Evolutionary conservation across 2,888 invertebrate genomes (phyloP).

Genomic region (Alviniconcha strummeri): DNA sequence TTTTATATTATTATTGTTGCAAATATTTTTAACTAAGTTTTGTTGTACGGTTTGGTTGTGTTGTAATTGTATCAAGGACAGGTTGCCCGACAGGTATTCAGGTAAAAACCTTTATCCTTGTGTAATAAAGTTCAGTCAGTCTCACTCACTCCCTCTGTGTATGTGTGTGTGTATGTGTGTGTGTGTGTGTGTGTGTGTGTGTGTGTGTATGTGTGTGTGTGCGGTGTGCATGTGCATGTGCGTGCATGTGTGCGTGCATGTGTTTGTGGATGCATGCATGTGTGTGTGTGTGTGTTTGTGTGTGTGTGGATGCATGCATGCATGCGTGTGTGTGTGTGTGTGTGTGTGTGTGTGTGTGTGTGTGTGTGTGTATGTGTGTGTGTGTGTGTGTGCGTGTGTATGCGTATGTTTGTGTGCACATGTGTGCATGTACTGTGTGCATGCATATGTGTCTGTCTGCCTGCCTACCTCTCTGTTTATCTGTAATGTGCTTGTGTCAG

Average conservation of each 20-base stretch:
- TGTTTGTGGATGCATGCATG: background rate
- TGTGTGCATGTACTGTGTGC: background rate
- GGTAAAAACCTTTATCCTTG: too few species aligned
- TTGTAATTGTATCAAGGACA: too few species aligned
- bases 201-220: background rate
- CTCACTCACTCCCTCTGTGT: too few species aligned
- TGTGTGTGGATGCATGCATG: background rate
- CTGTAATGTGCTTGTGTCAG: too few species aligned
- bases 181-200: background rate
- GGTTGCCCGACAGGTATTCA: too few species aligned
- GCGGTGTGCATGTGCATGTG: background rate
- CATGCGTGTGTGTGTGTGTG: background rate
- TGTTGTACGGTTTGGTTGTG: too few species aligned
- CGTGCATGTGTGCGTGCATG: background rate
- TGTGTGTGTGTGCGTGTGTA: background rate
- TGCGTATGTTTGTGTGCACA: background rate
- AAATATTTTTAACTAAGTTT: too few species aligned
- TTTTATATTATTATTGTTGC: too few species aligned
- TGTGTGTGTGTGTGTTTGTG: constrained; percentile 6
- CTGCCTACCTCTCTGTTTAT: too few species aligned
- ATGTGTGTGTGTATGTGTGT: background rate
- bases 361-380: background rate
- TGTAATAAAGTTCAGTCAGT: too few species aligned
- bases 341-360: background rate
- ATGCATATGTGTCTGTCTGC: too few species aligned